Base-by-base conservation (phyloP, 2,888 invertebrate species). In the Ennomos fuscantarius region DNA sequence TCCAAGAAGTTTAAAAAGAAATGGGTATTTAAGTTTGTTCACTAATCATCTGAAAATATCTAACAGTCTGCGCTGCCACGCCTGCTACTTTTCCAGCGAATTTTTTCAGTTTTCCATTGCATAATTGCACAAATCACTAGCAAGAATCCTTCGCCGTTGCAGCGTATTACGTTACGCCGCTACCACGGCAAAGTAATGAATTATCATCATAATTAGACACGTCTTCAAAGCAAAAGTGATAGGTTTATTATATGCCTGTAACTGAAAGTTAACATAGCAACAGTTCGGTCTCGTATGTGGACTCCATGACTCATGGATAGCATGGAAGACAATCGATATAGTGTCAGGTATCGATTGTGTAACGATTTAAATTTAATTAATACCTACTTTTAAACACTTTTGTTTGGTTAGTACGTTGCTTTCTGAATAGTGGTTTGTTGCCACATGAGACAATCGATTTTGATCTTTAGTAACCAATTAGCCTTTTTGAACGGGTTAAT, bases 341-440 rank as follows among this genome's bases (percentile, higher is more conserved):
- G 50, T 47, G 57, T 48, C 57, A 52, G 42, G 31, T 52, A 47
- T 2, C 12, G 0, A 47, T 57, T 57, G 56, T 57, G 56, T 51
- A 51, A 57, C 15, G 12, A 40, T 46, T 39, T 31, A 9, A 36
- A n/a, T n/a, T n/a, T n/a, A n/a, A n/a, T n/a, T n/a, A n/a, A n/a
- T n/a, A n/a, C n/a, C n/a, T n/a, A 34, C 32, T 41, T 37, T 34
- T 13, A 31, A 34, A 39, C 13, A 35, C 43, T 13, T 37, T 39
- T 45, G 44, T 55, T 35, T 45, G 39, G 24, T 24, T 24, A 3
- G 15, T 31, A 48, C 31, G 31, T 35, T 13, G 24, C 12, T 55
- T 31, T 24, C 24, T 24, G 6, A 24, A 24, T 24, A 24, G 24
- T 24, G 24, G 24, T 6, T 24, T 24, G 24, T 24, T 24, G 24